These are phyloP conservation scores for Catagonus wagneri DNA, from an alignment of 2,113 vertebrate genomes.

Conservation along the genomic window DNA sequence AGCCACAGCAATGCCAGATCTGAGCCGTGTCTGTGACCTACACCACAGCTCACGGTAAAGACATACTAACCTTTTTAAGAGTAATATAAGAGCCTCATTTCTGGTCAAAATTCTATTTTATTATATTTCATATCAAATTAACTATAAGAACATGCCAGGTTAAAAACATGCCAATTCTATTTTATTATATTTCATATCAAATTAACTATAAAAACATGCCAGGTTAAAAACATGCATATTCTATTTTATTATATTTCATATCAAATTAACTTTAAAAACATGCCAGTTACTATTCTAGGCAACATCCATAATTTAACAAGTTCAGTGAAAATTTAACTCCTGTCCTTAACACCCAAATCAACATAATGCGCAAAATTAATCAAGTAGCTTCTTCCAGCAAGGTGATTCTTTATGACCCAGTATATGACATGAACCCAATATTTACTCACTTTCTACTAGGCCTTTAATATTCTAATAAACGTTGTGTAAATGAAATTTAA, in stretches of 20 bases:
- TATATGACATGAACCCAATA: neutral
- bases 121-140: neutral
- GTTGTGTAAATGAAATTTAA: neutral
- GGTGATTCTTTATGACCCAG: neutral
- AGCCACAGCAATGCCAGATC: too few relatives aligned
- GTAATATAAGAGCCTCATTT: neutral
- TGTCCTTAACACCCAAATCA: neutral
- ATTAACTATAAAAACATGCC: neutral
- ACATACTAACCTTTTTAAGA: neutral
- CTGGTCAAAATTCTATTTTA: neutral
- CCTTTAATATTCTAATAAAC: neutral
- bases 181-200: neutral
- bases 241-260: too few relatives aligned
- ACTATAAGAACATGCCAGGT: neutral
- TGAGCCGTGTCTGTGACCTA: too few relatives aligned
- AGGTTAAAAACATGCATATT: too few relatives aligned
- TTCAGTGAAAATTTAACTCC: neutral
- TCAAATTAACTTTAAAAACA: too few relatives aligned
- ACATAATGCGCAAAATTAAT: neutral
- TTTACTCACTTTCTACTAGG: neutral
- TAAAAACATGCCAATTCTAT: too few relatives aligned
- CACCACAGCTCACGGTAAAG: too few relatives aligned
- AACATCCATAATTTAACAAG: neutral
- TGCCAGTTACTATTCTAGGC: too few relatives aligned
- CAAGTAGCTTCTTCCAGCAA: neutral